Conservation (phyloP, 2,888 invertebrate species). For the Aproaerema taeniolella region DNA sequence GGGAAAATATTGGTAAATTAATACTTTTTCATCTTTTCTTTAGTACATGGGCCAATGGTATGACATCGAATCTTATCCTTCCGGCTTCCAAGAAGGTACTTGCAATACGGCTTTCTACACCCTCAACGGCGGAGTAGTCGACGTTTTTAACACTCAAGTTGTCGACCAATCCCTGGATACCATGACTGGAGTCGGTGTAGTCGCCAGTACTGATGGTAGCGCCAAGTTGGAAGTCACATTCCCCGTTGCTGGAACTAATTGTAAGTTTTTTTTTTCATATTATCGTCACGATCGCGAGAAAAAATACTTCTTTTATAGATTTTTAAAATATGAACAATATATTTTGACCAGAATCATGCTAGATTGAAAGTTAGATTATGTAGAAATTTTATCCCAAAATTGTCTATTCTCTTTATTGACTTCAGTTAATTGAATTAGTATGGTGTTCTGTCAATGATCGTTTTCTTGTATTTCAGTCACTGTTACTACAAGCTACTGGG, state of each 20-base stretch:
- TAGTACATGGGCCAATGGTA: slow-evolving; percentile 50
- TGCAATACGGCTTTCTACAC: slow-evolving; percentile 45
- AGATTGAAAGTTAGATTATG: too few species aligned
- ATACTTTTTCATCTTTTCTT: too few species aligned
- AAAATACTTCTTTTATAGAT: too few species aligned
- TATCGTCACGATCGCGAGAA: too few species aligned
- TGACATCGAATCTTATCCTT: slow-evolving; percentile 43
- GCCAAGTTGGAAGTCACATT: slow-evolving; percentile 81
- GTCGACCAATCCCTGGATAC: slow-evolving; percentile 36
- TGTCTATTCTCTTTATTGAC: too few species aligned
- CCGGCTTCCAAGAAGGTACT: slow-evolving; percentile 39
- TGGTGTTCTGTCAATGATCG: too few species aligned
- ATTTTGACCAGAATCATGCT: too few species aligned
- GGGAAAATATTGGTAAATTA: too few species aligned
- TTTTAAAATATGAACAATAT: too few species aligned
- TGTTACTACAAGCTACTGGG: slow-evolving; percentile 67
- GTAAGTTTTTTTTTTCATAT: too few species aligned
- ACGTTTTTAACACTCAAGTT: slow-evolving; percentile 42
- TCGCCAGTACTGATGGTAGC: slow-evolving; percentile 65
- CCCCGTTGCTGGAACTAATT: slow-evolving; percentile 58
- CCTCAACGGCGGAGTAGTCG: slow-evolving; percentile 23
- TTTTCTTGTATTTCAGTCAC: slow-evolving; percentile 45
- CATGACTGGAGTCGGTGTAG: slow-evolving; percentile 38
- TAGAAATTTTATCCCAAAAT: neutral
- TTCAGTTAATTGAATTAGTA: too few species aligned